Evolutionary conservation across 2,888 invertebrate species (phyloP), one percentile per base, ranked within the genome.

Genomic region (Cordilura impudica): DNA sequence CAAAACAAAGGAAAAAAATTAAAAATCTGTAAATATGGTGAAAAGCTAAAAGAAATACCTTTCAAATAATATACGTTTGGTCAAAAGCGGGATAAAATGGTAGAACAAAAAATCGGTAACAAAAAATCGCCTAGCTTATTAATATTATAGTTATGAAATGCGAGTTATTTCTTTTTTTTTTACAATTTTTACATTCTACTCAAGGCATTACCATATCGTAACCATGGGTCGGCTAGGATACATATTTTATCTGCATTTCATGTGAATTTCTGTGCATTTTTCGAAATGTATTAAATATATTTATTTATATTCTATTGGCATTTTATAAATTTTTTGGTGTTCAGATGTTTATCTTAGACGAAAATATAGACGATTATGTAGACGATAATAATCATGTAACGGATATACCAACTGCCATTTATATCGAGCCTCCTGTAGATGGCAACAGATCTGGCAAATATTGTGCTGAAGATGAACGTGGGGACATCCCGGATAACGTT

Each of bases 401-500:
- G 4, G 56, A 54, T 29, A 39, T 66, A 66, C 66, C 51, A 66
- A 53, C 53, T 49, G 56, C 58, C 16, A 47, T 65, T 39, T 66
- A 51, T 19, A 66, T 60, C 45, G 58, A 77, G 21, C 61, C 66
- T 31, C 72, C 66, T 53, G 31, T 53, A 45, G 71, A 72, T 51
- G 54, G 66, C n/a, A 60, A 72, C 49, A 71, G 56, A 43, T 66
- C 35, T 43, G 67, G 67, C 23, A 43, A 74, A 51, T 35, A 67
- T 39, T 66, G 60, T 51, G 51, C 60, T 39, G 74, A 74, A 56
- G 60, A 67, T n/a, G 19, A 60, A 67, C 26, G 12, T 56, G 60
- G 51, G 39, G 69, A 70, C 49, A 49, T 71, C 16, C 58, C 76
- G 39, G 65, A 71, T 63, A 76, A 76, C 56, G 65, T 76, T 69